Percentiles rank a stretch among this genome's conserved stretches.
Conservation (phyloP, 2,797 vertebrate genomes). For the Poeciliopsis paucimaculata region DNA sequence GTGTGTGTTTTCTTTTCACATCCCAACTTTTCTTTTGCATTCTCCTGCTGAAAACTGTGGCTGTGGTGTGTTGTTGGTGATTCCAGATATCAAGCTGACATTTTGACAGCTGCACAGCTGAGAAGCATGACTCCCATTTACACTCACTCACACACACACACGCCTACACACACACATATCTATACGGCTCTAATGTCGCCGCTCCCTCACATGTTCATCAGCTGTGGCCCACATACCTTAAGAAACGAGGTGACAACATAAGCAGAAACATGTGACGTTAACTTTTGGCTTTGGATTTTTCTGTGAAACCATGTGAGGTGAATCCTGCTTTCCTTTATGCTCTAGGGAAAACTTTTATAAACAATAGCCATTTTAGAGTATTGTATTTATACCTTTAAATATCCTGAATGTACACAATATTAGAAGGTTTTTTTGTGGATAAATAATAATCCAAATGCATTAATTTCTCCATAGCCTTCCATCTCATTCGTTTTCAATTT, state of each 20-base stretch:
- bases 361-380: not conserved
- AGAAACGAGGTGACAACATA: not conserved
- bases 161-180: not conserved
- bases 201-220: not conserved
- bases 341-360: not conserved
- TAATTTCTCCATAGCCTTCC: not conserved
- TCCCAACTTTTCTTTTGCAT: no score
- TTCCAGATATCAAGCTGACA: conserved; percentile 5
- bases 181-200: not conserved
- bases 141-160: not conserved
- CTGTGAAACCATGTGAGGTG: not conserved
- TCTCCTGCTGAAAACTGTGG: not conserved
- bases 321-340: not conserved
- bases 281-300: not conserved
- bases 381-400: not conserved
- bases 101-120: conserved; percentile 6
- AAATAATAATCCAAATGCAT: not conserved
- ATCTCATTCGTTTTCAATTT: not conserved
- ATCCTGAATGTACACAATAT: not conserved
- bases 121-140: conserved; percentile 4
- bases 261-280: not conserved
- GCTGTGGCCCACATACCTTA: not conserved
- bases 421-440: not conserved
- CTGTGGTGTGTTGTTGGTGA: not conserved
- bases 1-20: no score